phyloP scores from a whole-genome alignment of 2,113 vertebrate species.

The Ictalurus punctatus region DNA sequence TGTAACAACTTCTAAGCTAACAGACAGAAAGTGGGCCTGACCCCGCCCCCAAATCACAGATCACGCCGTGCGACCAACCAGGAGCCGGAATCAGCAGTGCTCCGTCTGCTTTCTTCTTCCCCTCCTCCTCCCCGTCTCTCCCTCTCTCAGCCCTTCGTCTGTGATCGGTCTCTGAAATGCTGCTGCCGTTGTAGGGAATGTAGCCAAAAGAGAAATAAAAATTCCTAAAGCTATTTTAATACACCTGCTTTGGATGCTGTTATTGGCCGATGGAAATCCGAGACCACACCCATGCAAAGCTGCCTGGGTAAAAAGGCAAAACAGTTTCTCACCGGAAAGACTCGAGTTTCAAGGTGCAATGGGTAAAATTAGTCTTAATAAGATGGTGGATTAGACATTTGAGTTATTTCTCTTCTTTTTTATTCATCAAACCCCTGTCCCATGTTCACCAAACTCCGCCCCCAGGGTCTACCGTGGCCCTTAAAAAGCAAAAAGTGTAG shows the following conservation, averaged over 20 bases:
- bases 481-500: too few relatives aligned
- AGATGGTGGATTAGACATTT: neutral
- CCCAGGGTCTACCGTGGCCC: neutral
- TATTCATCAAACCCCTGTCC: too few relatives aligned
- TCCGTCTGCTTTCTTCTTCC: neutral
- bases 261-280: neutral
- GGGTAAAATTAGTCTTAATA: neutral
- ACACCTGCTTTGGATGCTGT: neutral
- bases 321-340: neutral
- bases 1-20: slow-evolving; percentile 23
- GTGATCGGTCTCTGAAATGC: slow-evolving; percentile 54
- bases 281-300: neutral
- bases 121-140: too few relatives aligned
- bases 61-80: neutral
- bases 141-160: slow-evolving; percentile 27
- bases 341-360: neutral
- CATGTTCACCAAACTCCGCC: neutral
- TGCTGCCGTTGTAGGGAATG: slow-evolving; percentile 60
- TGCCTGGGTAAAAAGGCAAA: neutral
- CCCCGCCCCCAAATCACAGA: slow-evolving; percentile 14
- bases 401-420: too few relatives aligned
- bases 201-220: slow-evolving; percentile 60
- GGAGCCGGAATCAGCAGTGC: slow-evolving; percentile 18
- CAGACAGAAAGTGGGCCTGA: slow-evolving; percentile 46
- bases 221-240: slow-evolving; percentile 42